phyloP scores from a whole-genome alignment of 2,888 invertebrate species.

The Belgica antarctica region DNA sequence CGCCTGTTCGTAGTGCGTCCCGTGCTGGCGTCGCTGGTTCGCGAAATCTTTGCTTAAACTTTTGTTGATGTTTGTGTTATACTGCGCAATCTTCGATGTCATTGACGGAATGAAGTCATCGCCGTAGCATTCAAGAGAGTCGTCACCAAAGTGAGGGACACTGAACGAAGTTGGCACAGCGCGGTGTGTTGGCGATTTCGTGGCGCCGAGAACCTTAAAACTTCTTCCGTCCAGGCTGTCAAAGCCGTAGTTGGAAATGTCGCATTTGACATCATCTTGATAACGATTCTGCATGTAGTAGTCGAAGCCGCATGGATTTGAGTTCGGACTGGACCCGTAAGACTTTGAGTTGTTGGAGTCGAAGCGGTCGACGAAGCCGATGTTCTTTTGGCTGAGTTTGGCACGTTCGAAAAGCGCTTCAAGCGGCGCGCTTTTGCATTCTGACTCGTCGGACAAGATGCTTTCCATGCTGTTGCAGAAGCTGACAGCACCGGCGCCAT shows the following conservation, averaged over 20 bases:
- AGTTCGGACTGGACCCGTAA: slow-evolving; percentile 65
- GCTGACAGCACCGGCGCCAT: slow-evolving; percentile 59
- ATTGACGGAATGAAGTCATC: slow-evolving; percentile 53
- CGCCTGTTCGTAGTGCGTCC: slow-evolving; percentile 48
- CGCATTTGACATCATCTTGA: slow-evolving; percentile 37
- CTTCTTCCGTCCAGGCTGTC: slow-evolving; percentile 40
- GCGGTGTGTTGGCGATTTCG: slow-evolving; percentile 2
- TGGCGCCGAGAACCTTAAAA: slow-evolving; percentile 27
- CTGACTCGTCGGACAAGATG: slow-evolving; percentile 76
- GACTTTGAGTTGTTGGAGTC: slow-evolving; percentile 57
- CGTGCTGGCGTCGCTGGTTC: slow-evolving; percentile 50
- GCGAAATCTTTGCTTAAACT: slow-evolving; percentile 55
- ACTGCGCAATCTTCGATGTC: slow-evolving; percentile 53
- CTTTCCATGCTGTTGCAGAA: slow-evolving; percentile 79
- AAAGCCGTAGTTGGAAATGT: slow-evolving; percentile 44
- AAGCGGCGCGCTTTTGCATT: slow-evolving; percentile 74
- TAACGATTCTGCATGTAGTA: slow-evolving; percentile 55
- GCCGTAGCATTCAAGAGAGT: not conserved
- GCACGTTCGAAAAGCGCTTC: slow-evolving; percentile 67
- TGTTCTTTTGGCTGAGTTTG: slow-evolving; percentile 54
- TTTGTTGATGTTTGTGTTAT: slow-evolving; percentile 53
- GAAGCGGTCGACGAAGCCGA: slow-evolving; percentile 57
- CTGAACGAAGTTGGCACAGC: slow-evolving; percentile 24
- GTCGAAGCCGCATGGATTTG: slow-evolving; percentile 58
- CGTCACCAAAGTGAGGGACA: slow-evolving; percentile 36